Evolutionary conservation across 2,797 vertebrate species (phyloP), one percentile per base, ranked within the genome.

Genomic region (Syngnathus acus): DNA sequence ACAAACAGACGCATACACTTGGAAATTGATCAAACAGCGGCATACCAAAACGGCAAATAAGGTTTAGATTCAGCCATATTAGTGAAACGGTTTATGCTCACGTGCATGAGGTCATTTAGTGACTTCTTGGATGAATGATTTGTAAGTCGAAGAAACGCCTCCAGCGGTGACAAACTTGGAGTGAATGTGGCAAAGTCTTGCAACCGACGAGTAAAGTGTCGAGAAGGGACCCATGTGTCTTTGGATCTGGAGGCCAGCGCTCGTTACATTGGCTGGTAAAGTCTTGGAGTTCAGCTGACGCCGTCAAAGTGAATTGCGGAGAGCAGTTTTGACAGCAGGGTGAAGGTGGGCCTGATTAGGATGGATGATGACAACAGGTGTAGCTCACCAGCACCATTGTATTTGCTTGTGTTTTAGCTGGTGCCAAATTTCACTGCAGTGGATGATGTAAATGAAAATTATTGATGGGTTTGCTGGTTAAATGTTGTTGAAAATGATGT

Each of bases 331-430:
- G 88, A 89, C 87, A 87, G 87, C 81, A 57, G 75, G 82, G 84
- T 80, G 84, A 87, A 86, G 76, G 86, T 80, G 78, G 73, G 70
- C 79, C 77, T 78, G 82, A 88, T 87, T 87, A 85, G 87, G 86
- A 89, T 87, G 87, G 86, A 89, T 89, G 87, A 87, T 84, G 87
- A 87, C 86, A 87, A 83, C 84, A 81, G 69, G 81, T 76, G 74
- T 72, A 80, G 72, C 81, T 83, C 77, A 74, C 75, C 65, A 82
- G 70, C 70, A 69, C 76, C 78, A 23, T 62, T 43, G 42, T 40
- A 23, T 62, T 43, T 40, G n/a, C 45, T 48, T 16, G 38, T 62
- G 7, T 61, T 84, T 78, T 82, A 79, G 81, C 83, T 80, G 80
- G 78, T 81, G 84, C 82, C 81, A 81, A 81, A 81, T 79, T 74